These are phyloP conservation scores for Drosophila lowei DNA, from an alignment of 1,140 invertebrate genomes.

Conservation along the genomic window DNA sequence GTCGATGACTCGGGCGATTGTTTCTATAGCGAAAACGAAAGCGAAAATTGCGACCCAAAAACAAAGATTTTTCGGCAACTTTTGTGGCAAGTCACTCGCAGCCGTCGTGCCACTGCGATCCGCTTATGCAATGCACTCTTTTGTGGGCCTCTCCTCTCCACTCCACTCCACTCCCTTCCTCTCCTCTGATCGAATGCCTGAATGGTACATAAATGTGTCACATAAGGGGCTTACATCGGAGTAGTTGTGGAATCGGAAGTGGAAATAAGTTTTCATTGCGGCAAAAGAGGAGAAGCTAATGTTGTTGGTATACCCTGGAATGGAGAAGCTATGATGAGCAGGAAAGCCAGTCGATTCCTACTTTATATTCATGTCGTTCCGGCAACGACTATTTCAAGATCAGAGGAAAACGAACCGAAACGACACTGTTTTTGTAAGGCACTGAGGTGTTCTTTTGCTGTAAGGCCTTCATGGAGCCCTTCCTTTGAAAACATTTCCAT, in stretches of 20 bases:
- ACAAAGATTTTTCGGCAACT: constrained; percentile 35
- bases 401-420: too few species aligned
- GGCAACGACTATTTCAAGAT: too few species aligned
- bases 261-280: constrained; percentile 66
- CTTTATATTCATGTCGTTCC: too few species aligned
- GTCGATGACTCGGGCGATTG: constrained; percentile 17
- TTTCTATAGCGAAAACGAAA: constrained; percentile 61
- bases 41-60: constrained; percentile 45
- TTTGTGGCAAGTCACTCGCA: constrained; percentile 57
- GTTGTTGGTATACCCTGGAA: too few species aligned
- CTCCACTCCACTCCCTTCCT: background rate
- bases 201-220: constrained; percentile 44
- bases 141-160: constrained; percentile 13
- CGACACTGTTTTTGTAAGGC: too few species aligned
- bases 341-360: too few species aligned
- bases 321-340: too few species aligned
- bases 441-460: too few species aligned
- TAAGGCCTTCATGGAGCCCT: too few species aligned
- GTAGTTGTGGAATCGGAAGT: constrained; percentile 64
- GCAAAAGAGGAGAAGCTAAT: background rate
- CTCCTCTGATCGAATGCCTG: constrained; percentile 19
- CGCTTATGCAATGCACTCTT: constrained; percentile 42
- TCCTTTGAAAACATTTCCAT: too few species aligned
- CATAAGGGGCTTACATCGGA: constrained; percentile 26
- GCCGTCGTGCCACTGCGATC: constrained; percentile 35